Evolutionary conservation across 2,797 vertebrate genomes (phyloP).

Genomic region (Apogon talboti): DNA sequence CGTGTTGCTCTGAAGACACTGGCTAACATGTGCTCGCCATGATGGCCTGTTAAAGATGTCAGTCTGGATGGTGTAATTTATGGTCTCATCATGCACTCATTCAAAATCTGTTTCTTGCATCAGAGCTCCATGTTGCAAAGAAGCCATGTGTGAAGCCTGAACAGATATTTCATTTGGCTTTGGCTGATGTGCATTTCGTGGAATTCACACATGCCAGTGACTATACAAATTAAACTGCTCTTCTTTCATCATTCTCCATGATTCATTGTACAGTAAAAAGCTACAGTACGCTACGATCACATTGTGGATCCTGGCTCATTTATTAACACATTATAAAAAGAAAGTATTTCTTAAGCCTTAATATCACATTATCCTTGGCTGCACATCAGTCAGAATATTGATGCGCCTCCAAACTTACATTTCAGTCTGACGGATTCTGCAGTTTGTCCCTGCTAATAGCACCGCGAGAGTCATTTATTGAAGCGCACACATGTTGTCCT

Average conservation of each 20-base stretch:
- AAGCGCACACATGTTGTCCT: conserved; percentile 60
- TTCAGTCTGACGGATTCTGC: conserved; percentile 47
- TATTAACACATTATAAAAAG: conserved; percentile 52
- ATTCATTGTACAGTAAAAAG: conserved; percentile 45
- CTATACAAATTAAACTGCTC: conserved; percentile 42
- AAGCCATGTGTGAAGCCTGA: conserved; percentile 35
- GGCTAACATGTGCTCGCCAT: conserved; percentile 61
- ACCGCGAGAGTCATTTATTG: conserved; percentile 47
- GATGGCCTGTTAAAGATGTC: conserved; percentile 64
- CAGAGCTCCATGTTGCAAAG: conserved; percentile 42
- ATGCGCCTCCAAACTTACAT: conserved; percentile 43
- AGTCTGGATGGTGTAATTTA: conserved; percentile 51
- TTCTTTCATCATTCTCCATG: conserved; percentile 44
- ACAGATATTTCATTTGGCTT: conserved; percentile 56
- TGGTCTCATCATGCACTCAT: conserved; percentile 47
- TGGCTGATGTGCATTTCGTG: conserved; percentile 20
- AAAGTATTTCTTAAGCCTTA: conserved; percentile 28
- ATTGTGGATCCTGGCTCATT: conserved; percentile 39
- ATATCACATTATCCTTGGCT: conserved; percentile 49
- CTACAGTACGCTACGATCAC: conserved; percentile 27
- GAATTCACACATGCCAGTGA: conserved; percentile 45
- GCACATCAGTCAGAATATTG: conserved; percentile 48
- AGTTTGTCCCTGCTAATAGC: conserved; percentile 52
- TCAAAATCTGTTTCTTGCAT: conserved; percentile 49
- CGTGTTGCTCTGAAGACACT: conserved; percentile 50